Evolutionary conservation across 2,888 invertebrate species (phyloP).

Genomic region (Lamellibrachia satsuma): DNA sequence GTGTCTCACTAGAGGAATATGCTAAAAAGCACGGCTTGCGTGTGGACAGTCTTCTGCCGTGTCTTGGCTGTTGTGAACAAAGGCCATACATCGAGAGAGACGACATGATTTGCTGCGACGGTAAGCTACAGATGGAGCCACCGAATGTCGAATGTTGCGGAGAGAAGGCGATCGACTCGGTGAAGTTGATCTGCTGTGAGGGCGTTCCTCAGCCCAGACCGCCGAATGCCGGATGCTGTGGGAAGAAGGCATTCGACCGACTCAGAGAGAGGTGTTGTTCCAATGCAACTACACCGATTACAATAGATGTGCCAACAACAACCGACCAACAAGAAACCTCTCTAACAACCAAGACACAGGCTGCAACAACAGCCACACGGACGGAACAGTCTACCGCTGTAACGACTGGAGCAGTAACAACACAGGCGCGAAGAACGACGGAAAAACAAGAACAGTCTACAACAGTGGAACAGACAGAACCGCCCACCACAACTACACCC

Average conservation of each 20-base stretch:
- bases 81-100: background rate
- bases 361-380: no score
- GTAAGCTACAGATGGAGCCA: background rate
- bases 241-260: background rate
- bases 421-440: no score
- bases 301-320: background rate
- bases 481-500: no score
- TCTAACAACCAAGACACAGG: no score
- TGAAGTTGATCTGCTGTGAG: background rate
- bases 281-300: background rate
- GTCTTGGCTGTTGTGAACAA: background rate
- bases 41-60: background rate
- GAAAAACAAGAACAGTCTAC: no score
- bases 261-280: background rate
- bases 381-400: no score
- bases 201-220: background rate
- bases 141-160: background rate
- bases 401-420: no score
- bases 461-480: no score
- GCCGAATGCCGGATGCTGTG: background rate
- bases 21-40: background rate
- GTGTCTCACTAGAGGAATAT: background rate
- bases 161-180: background rate
- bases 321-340: no score
- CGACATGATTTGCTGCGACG: background rate